Evolutionary conservation across 1,140 invertebrate species (phyloP), one percentile per base, ranked within the genome.

Genomic region (Drosophila sproati): DNA sequence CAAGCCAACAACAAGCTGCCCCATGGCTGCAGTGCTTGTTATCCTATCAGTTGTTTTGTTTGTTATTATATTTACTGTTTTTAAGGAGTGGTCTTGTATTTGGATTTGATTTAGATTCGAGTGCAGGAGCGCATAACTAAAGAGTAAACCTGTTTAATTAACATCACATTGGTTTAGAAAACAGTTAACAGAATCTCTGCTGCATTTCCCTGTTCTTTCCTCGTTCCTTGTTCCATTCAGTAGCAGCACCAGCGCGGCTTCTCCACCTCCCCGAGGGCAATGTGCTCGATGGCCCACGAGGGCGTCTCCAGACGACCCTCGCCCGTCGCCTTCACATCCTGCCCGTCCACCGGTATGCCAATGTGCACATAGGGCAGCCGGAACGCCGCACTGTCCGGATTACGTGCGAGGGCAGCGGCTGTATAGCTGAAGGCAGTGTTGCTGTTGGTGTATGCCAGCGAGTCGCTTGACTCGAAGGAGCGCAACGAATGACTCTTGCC

Each of bases 221-320:
- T 6, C 12, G 37, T 41, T 59, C 37, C 47, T 32, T 5, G 28
- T 47, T 20, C 8, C 39, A 62, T 55, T 76, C 60, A 91, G 51
- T 92, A 95, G 80, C 94, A 95, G 82, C 95, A 95, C 71, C 94
- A 94, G 72, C 93, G 92, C 10, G 91, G 92, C 34, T 91, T 93
- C 75, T 95, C 94, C 10, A 93, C 85, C 64, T 95, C 93, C 2
- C 94, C 95, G 59, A 95, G 94, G 4, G 95, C 95, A 54, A 95
- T 94, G 78, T 94, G 94, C 54, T 93, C 93, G 37, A 94, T 93
- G 67, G 93, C 93, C 93, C 94, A 94, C 2, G 94, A 93, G 1
- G 94, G 93, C 48, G 93, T 92, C 78, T 95, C 94, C 61, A 94
- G 92, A 8, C 93, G 94, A 0, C 94, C 94, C 3, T 92, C 93